Conservation (phyloP, 2,797 vertebrate genomes). For the Todus mexicanus region DNA sequence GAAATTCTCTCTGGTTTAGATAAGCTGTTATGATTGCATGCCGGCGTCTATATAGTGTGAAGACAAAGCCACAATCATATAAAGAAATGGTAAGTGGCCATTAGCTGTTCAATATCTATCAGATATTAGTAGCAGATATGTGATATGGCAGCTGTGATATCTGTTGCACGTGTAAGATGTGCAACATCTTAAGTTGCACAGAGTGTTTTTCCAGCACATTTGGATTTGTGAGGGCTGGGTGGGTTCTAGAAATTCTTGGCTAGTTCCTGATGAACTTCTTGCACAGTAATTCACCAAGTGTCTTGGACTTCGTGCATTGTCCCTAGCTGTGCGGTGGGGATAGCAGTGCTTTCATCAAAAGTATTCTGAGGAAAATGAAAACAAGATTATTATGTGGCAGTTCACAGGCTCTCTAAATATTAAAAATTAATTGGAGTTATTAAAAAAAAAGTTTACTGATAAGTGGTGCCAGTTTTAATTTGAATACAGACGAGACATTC, state of each 20-base stretch:
- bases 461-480: neutral
- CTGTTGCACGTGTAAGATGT: neutral
- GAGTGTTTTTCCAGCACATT: neutral
- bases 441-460: neutral
- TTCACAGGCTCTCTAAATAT: neutral
- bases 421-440: neutral
- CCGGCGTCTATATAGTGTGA: neutral
- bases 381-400: fast-evolving
- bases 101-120: neutral
- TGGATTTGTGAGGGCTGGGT: neutral
- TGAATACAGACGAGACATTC: neutral
- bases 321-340: neutral
- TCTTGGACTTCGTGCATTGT: neutral
- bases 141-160: neutral
- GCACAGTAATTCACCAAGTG: neutral
- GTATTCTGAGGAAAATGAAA: neutral
- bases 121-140: neutral
- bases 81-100: neutral
- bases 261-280: neutral
- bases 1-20: neutral
- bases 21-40: neutral
- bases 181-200: neutral
- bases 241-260: neutral
- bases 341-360: neutral
- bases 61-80: neutral